Conservation (phyloP, 2,888 invertebrate species). For the Drosophila kambysellisi region DNA sequence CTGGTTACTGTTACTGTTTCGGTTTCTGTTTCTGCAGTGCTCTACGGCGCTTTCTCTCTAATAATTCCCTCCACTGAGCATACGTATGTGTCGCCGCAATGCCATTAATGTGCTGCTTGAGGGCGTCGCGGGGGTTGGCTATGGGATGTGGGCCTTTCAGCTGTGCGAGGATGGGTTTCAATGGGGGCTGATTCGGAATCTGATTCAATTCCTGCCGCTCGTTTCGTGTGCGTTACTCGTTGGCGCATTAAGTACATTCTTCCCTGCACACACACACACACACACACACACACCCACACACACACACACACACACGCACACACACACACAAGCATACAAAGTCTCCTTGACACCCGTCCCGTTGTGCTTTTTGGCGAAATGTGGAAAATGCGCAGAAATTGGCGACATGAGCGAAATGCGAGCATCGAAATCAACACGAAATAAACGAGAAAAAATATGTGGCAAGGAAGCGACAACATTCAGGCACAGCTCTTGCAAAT, state of each 20-base stretch:
- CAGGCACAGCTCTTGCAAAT: conserved; percentile 35
- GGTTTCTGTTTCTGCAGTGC: conserved; percentile 34
- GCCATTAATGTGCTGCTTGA: conserved; percentile 71
- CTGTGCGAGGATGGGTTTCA: conserved; percentile 18
- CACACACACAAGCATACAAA: conserved; percentile 16
- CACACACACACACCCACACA: conserved; percentile 17
- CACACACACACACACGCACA: conserved; percentile 12
- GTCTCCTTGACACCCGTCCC: conserved; percentile 1
- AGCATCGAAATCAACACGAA: conserved; percentile 49
- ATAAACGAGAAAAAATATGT: conserved; percentile 33
- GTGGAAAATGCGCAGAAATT: conserved; percentile 66
- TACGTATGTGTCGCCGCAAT: conserved; percentile 43
- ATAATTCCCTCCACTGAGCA: conserved; percentile 14
- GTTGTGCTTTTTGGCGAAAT: conserved; percentile 72
- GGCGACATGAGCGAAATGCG: conserved; percentile 65
- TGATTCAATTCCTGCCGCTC: conserved; percentile 53
- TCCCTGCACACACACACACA: conserved; percentile 23
- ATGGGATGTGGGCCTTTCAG: conserved; percentile 13
- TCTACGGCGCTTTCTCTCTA: conserved; percentile 27
- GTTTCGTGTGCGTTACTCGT: conserved; percentile 63
- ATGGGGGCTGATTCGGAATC: conserved; percentile 62
- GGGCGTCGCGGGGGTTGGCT: conserved; percentile 36
- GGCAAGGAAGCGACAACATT: conserved; percentile 24
- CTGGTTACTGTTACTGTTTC: neutral
- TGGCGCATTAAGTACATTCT: conserved; percentile 72